Evolutionary conservation across 1,140 invertebrate species (phyloP).

Genomic region (Centruroides vittatus): DNA sequence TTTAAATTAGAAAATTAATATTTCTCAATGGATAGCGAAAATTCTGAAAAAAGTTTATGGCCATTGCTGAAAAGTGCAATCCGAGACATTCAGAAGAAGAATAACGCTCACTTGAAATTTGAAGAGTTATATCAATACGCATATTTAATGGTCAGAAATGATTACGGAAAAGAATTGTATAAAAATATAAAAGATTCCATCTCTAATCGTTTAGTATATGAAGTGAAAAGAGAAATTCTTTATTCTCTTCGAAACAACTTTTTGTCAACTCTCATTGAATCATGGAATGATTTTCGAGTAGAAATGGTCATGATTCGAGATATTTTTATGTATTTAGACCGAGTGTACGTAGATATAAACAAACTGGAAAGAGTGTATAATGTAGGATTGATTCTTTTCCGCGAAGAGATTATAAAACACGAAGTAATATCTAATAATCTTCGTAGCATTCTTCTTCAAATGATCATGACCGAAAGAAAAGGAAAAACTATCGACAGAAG

Average conservation of each 20-base stretch:
- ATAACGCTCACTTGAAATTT: neutral
- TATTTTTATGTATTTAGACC: slow-evolving; percentile 40
- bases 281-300: neutral
- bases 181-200: neutral
- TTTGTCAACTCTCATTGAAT: neutral
- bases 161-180: neutral
- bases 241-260: neutral
- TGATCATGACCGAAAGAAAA: slow-evolving; percentile 86
- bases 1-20: neutral
- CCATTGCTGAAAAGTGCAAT: neutral
- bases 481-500: slow-evolving; percentile 90
- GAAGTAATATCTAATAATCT: slow-evolving; percentile 87
- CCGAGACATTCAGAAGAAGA: neutral
- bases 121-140: neutral
- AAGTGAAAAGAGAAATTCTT: neutral
- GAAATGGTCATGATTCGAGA: neutral
- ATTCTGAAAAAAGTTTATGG: too few relatives aligned
- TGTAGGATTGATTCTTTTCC: slow-evolving; percentile 92
- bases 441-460: slow-evolving; percentile 76
- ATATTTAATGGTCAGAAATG: neutral
- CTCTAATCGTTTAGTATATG: neutral
- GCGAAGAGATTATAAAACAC: slow-evolving; percentile 90
- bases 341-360: slow-evolving; percentile 96
- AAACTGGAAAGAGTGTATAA: slow-evolving; percentile 99
- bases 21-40: neutral